A percentile compares a stretch with the other conserved stretches of the same genome.
phyloP scores from a whole-genome alignment of 2,797 vertebrate species.

The Acipenser transmontanus region DNA sequence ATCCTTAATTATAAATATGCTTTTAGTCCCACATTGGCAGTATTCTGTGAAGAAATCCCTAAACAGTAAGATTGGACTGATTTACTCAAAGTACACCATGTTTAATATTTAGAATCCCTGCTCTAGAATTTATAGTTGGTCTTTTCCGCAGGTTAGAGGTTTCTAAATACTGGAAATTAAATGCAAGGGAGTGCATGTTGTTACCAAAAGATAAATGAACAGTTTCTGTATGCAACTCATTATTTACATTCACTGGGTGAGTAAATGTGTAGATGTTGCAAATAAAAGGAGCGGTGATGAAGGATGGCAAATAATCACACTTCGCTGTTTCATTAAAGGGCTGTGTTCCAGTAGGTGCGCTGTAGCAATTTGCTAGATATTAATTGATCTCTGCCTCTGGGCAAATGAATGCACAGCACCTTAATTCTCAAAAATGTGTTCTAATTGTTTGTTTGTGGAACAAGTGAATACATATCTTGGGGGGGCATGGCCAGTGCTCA shows the following conservation, averaged over 20 bases:
- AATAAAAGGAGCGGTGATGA: background rate
- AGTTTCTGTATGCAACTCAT: conserved; percentile 1
- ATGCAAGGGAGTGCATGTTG: background rate
- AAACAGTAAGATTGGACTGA: too few species aligned
- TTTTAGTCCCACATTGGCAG: too few species aligned
- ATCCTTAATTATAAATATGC: too few species aligned
- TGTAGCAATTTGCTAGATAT: conserved; percentile 45
- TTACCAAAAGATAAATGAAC: background rate
- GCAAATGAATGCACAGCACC: conserved; percentile 36
- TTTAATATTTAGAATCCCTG: too few species aligned
- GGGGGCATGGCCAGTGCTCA: conserved; percentile 44
- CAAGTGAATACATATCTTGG: conserved; percentile 55
- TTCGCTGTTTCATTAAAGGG: background rate
- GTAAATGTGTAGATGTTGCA: background rate
- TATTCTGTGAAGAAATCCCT: too few species aligned
- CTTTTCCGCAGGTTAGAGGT: too few species aligned
- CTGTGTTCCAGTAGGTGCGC: conserved; percentile 16
- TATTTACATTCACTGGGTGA: conserved; percentile 1
- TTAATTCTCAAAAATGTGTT: conserved; percentile 52
- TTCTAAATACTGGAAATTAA: too few species aligned
- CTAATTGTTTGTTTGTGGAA: conserved; percentile 59
- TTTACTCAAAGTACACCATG: too few species aligned
- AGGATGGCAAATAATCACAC: background rate
- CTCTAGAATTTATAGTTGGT: too few species aligned
- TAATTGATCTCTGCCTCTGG: conserved; percentile 50